Evolutionary conservation across 2,888 invertebrate species (phyloP), one percentile per base, ranked within the genome.

Genomic region (Alloplasta piceator): DNA sequence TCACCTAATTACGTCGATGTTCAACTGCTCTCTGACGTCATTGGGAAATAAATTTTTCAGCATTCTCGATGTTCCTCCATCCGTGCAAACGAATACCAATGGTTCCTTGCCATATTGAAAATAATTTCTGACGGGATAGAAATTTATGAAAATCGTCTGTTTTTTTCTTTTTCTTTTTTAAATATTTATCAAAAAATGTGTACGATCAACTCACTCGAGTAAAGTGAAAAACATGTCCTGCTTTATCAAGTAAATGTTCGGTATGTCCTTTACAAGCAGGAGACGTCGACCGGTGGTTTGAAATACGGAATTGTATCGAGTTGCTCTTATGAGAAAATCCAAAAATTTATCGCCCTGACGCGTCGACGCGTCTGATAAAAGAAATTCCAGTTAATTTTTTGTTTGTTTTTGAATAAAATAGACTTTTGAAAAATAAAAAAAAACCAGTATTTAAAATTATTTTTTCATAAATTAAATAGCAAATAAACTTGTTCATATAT

Each of bases 231-330:
- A 82, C 41, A 12, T 26, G 43, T 82, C 94, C 93, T 74, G 93
- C 91, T 16, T 95, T 93, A 86, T 96, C 95, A 86, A 94, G 87
- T 97, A 95, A 6, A 94, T 94, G 92, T 97, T 97, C 9, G 98
- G 98, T 91, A 97, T 95, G 90, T 98, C 98, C 92, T 97, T 96
- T 0, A 97, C 94, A 0, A 97, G 89, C 26, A 96, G 93, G 4
- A 97, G 84, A 84, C 95, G 94, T 83, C 94, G 93, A 4, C 83
- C 71, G 52, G 74, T 72, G 36, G 73, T 78, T 36, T 74, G 80
- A 1, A 92, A 78, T 5, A 92, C 84, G 52, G 91, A 90, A 63
- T 89, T 93, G 89, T 96, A 98, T 86, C 97, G 95, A 6, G 97
- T 96, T 67, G 96, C 95, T 87, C 95, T 94, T 78, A 97, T 92